These are phyloP conservation scores for Apostichopus japonicus DNA, from an alignment of 35 echinoderm and acorn worm genomes.

Conservation along the genomic window DNA sequence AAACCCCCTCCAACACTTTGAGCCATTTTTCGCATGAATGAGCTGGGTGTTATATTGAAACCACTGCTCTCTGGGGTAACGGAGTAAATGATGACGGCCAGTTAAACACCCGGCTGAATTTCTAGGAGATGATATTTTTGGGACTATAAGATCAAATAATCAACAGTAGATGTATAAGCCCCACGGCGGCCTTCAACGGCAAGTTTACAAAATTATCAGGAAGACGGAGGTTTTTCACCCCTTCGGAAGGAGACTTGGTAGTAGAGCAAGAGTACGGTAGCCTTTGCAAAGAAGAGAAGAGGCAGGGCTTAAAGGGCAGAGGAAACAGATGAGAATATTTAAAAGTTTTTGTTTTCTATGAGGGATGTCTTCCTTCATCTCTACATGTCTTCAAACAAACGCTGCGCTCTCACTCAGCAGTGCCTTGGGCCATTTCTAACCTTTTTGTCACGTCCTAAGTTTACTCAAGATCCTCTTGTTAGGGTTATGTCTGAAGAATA, in stretches of 20 bases:
- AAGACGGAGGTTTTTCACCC: not conserved
- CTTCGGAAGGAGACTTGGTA: not conserved
- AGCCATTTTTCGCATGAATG: conserved; percentile 34
- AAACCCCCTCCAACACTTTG: not conserved
- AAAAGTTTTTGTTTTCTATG: no score
- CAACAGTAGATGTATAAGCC: not conserved
- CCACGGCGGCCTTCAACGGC: not conserved
- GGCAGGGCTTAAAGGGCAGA: no score
- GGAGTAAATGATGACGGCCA: not conserved
- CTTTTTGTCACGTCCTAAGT: no score
- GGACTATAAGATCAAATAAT: not conserved
- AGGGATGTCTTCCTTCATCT: no score
- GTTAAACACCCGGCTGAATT: conserved; percentile 16
- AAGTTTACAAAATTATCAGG: not conserved
- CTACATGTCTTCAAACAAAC: no score
- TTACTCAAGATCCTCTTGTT: no score
- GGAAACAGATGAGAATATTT: no score
- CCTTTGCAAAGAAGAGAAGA: no score
- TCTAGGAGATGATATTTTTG: conserved; percentile 21
- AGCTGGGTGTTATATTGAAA: conserved; percentile 3
- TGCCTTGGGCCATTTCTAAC: no score
- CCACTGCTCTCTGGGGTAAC: conserved; percentile 16
- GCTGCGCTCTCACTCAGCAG: no score
- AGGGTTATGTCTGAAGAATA: no score
- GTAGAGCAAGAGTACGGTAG: no score